A percentile compares a stretch with the other conserved stretches of the same genome.
phyloP scores from a whole-genome alignment of 92 coral and sea anemone genomes.

The Heliopora coerulea region DNA sequence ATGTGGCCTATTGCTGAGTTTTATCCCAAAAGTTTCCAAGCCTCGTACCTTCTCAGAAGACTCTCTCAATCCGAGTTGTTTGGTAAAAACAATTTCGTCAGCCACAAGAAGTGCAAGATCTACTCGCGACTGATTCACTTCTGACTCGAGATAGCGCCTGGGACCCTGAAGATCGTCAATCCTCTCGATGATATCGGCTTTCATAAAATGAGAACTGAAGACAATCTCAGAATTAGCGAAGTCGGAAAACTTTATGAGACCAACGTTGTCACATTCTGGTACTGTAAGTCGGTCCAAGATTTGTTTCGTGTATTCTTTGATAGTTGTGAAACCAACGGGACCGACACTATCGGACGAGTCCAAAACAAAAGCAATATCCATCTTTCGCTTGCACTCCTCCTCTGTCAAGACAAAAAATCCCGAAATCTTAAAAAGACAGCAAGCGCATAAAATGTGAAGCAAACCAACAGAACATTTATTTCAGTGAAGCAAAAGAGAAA shows the following conservation, averaged over 20 bases:
- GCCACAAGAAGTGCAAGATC: conserved; percentile 5
- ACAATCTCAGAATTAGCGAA: neutral
- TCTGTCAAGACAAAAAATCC: neutral
- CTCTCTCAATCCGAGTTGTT: conserved; percentile 19
- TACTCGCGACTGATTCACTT: conserved; percentile 10
- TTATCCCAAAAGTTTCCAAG: no score
- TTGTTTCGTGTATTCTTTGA: conserved; percentile 20
- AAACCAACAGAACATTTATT: no score
- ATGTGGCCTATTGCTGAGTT: no score
- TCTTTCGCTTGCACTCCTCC: conserved; percentile 1
- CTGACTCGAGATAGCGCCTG: neutral
- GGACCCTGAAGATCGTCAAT: conserved; percentile 19
- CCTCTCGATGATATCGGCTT: neutral
- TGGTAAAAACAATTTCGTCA: neutral
- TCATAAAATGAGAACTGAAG: neutral
- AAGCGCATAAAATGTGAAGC: no score
- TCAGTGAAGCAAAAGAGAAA: no score
- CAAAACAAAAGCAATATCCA: neutral
- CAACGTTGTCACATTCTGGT: conserved; percentile 21
- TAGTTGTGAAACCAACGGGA: conserved; percentile 10
- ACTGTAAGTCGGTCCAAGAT: neutral
- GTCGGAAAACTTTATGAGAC: conserved; percentile 10
- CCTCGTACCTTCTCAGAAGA: conserved; percentile 22
- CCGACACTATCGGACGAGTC: conserved; percentile 31
- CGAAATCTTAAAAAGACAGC: no score